These are phyloP conservation scores for Illadopsis cleaveri DNA, from an alignment of 2,113 vertebrate genomes.

Conservation along the genomic window DNA sequence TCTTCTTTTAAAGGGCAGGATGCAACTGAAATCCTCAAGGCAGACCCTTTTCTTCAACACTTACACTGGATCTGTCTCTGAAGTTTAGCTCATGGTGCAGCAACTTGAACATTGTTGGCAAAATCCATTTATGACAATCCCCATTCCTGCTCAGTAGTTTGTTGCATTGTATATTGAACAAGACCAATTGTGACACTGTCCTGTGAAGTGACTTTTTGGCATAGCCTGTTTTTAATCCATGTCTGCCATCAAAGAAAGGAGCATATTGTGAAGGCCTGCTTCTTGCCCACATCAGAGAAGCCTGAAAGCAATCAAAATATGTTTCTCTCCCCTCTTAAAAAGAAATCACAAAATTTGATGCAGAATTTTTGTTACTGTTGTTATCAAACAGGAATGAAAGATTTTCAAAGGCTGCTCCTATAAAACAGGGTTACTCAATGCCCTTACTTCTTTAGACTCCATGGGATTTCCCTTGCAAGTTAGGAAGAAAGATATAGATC, in stretches of 20 bases:
- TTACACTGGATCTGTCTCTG: background rate
- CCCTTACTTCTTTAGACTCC: background rate
- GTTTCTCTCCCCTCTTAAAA: accelerated
- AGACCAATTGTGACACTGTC: background rate
- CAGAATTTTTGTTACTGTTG: background rate
- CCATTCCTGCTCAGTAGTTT: background rate
- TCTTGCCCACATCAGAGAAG: background rate
- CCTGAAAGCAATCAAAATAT: background rate
- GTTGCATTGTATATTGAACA: background rate
- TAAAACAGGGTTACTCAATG: background rate
- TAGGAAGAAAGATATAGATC: background rate
- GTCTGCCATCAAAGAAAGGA: background rate
- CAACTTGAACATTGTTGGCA: background rate
- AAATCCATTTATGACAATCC: background rate
- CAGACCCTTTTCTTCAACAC: background rate
- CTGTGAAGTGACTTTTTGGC: background rate
- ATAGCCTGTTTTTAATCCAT: background rate
- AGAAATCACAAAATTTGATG: background rate
- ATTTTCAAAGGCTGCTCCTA: background rate
- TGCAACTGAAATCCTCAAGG: background rate
- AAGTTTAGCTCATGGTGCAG: background rate
- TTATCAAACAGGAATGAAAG: background rate
- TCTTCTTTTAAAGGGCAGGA: background rate
- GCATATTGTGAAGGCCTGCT: background rate
- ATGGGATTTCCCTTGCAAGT: background rate